Percentiles rank a stretch among this genome's conserved stretches.
Evolutionary conservation across 1,140 invertebrate species (phyloP).

Genomic region (Ylistrum balloti): DNA sequence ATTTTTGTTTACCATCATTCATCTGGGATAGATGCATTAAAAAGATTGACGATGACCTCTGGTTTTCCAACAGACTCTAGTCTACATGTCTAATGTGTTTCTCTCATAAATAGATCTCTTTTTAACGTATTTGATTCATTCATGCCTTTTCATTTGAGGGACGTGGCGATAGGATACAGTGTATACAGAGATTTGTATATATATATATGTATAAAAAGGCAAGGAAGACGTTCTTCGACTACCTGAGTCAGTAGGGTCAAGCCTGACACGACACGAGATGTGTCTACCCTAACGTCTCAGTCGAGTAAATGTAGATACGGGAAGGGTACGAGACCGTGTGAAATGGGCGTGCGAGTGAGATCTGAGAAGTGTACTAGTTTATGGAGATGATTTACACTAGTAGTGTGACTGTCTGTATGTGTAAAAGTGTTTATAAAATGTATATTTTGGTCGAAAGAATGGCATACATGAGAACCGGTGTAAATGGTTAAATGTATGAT

Average conservation of each 20-base stretch:
- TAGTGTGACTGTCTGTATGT: neutral
- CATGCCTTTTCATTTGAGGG: neutral
- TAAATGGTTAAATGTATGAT: neutral
- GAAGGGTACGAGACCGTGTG: neutral
- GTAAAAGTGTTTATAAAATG: neutral
- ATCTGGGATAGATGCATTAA: neutral
- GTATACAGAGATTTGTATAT: neutral
- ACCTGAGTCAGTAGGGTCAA: constrained; percentile 37
- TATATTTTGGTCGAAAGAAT: neutral
- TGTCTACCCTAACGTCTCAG: neutral
- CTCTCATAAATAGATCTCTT: constrained; percentile 27
- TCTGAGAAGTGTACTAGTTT: too few species aligned
- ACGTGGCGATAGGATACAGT: neutral
- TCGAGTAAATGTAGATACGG: neutral
- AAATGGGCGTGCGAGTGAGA: neutral
- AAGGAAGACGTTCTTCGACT: neutral
- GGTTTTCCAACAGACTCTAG: neutral
- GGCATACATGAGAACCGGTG: neutral
- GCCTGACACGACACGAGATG: neutral
- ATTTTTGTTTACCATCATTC: constrained; percentile 28
- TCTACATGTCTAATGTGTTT: constrained; percentile 1
- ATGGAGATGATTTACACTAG: neutral
- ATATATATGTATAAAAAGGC: neutral
- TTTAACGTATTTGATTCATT: neutral
- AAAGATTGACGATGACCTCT: constrained; percentile 12